phyloP scores from a whole-genome alignment of 35 echinoderm and acorn worm species.

The Apostichopus parvimensis region DNA sequence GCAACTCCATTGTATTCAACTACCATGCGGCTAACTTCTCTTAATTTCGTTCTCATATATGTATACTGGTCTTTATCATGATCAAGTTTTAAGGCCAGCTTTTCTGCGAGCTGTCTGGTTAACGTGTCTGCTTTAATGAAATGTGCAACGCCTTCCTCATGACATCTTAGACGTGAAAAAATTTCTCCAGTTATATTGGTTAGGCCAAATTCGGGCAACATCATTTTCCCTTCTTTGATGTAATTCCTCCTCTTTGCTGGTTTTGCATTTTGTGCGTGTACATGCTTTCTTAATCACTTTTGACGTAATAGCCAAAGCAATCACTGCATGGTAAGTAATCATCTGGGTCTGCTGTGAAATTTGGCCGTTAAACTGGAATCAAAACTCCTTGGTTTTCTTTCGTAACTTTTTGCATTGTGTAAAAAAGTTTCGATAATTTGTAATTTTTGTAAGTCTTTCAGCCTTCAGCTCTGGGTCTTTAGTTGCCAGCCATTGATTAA shows the following conservation, averaged over 20 bases:
- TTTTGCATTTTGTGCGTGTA: neutral
- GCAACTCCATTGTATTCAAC: constrained; percentile 48
- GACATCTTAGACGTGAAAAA: constrained; percentile 60
- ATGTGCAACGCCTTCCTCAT: constrained; percentile 60
- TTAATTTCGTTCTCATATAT: constrained; percentile 71
- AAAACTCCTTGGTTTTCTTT: constrained; percentile 56
- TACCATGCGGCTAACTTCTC: constrained; percentile 41
- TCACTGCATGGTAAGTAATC: constrained; percentile 77
- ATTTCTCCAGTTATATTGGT: constrained; percentile 42
- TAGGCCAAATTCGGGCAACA: constrained; percentile 47
- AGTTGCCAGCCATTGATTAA: constrained; percentile 61
- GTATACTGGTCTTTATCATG: constrained; percentile 71
- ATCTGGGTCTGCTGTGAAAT: constrained; percentile 63
- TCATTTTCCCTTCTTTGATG: constrained; percentile 38
- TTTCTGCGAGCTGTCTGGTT: constrained; percentile 61
- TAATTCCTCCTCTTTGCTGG: neutral
- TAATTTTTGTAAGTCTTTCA: constrained; percentile 71
- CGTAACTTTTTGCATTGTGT: constrained; percentile 68
- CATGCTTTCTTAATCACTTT: constrained; percentile 59
- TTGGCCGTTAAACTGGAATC: constrained; percentile 80
- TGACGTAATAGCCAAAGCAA: constrained; percentile 76
- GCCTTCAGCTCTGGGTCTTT: constrained; percentile 60
- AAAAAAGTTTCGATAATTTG: constrained; percentile 73
- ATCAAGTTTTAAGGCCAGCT: constrained; percentile 70
- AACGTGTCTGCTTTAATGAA: constrained; percentile 69